phyloP scores from a whole-genome alignment of 2,888 invertebrate genomes.

The Apamea anceps region DNA sequence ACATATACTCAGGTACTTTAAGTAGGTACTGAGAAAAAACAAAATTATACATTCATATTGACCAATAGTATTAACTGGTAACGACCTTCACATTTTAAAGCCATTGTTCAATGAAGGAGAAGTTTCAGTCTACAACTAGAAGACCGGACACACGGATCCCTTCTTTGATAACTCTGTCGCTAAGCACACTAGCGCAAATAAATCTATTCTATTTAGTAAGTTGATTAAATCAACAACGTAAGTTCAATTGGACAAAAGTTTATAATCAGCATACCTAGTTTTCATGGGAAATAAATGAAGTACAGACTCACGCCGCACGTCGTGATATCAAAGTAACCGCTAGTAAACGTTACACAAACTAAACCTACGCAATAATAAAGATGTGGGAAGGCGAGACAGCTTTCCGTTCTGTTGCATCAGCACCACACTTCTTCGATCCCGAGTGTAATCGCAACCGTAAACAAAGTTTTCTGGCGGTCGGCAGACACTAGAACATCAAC shows the following conservation, averaged over 20 bases:
- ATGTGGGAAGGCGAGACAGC: constrained; percentile 64
- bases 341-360: constrained; percentile 31
- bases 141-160: background rate
- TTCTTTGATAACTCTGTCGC: background rate
- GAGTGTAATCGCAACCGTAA: constrained; percentile 66
- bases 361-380: constrained; percentile 48
- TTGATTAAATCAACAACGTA: background rate
- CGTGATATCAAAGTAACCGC: constrained; percentile 43
- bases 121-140: background rate
- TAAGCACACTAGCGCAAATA: background rate
- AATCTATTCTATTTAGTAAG: background rate
- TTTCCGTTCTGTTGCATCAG: constrained; percentile 64
- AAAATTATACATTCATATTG: constrained; percentile 8
- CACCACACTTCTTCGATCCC: constrained; percentile 63
- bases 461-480: constrained; percentile 66
- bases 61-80: constrained; percentile 9
- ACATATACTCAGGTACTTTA: background rate
- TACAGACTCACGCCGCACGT: constrained; percentile 31
- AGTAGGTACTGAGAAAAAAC: background rate
- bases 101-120: background rate
- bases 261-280: constrained; percentile 19
- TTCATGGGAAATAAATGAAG: constrained; percentile 32
- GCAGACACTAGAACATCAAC: constrained; percentile 74
- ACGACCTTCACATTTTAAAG: constrained; percentile 15
- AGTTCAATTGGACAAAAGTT: constrained; percentile 3